phyloP scores from a whole-genome alignment of 2,888 invertebrate species.

The Mimumesa dahlbomi region DNA sequence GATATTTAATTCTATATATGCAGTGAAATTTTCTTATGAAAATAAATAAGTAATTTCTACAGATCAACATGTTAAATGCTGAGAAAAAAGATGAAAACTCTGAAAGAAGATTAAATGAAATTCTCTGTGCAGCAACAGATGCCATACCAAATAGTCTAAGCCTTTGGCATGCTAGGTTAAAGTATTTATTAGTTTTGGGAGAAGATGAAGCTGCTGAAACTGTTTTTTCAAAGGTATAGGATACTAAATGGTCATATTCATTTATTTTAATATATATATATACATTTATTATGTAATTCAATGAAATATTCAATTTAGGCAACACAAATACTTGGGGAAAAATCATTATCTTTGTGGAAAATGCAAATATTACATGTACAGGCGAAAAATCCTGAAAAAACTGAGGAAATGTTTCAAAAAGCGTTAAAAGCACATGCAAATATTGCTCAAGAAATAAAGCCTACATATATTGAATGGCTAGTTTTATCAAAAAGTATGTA shows the following conservation, averaged over 20 bases:
- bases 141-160: conserved; percentile 80
- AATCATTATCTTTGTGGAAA: conserved; percentile 80
- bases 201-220: conserved; percentile 79
- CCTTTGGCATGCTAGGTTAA: conserved; percentile 82
- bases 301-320: conserved; percentile 63
- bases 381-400: conserved; percentile 74
- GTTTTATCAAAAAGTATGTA: conserved; percentile 78
- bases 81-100: conserved; percentile 64
- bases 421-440: conserved; percentile 81
- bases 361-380: conserved; percentile 77
- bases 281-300: neutral
- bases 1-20: conserved; percentile 2
- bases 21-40: neutral
- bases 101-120: conserved; percentile 71
- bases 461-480: conserved; percentile 84
- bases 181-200: conserved; percentile 79
- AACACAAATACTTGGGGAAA: conserved; percentile 75
- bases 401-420: conserved; percentile 79
- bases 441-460: conserved; percentile 82
- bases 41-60: conserved; percentile 22
- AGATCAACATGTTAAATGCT: conserved; percentile 73
- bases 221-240: conserved; percentile 78
- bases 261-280: neutral
- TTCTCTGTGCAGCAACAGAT: conserved; percentile 80
- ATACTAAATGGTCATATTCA: neutral